Conservation (phyloP, 1,140 invertebrate genomes). For the Drosophila pandora region DNA sequence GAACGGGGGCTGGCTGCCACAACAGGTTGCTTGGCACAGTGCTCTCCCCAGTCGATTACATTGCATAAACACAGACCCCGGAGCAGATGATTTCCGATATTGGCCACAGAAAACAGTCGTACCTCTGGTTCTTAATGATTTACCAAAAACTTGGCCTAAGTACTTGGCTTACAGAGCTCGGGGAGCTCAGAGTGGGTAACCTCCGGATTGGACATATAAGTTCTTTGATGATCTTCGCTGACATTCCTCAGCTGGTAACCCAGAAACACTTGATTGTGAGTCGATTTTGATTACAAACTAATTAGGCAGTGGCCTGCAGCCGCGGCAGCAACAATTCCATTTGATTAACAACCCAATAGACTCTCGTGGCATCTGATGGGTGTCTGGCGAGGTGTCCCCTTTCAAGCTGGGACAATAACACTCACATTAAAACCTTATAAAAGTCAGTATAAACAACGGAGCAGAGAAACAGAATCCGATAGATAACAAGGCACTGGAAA, state of each 20-base stretch:
- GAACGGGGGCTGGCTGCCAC: conserved; percentile 52
- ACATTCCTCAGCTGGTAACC: no score
- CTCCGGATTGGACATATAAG: not conserved
- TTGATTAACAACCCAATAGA: conserved; percentile 56
- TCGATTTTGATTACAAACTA: conserved; percentile 72
- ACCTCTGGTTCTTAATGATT: conserved; percentile 19
- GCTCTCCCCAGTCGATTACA: conserved; percentile 60
- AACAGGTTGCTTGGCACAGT: conserved; percentile 63
- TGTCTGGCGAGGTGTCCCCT: conserved; percentile 51
- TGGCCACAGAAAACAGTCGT: conserved; percentile 51
- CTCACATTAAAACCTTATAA: conserved; percentile 78
- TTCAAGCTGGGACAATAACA: conserved; percentile 61
- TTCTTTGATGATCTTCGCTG: not conserved
- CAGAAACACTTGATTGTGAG: conserved; percentile 37
- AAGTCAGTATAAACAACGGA: conserved; percentile 52
- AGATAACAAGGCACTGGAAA: conserved; percentile 56
- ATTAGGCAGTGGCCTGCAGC: conserved; percentile 47
- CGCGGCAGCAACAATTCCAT: conserved; percentile 37
- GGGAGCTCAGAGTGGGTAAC: not conserved
- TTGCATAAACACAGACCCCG: conserved; percentile 70
- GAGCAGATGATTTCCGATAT: conserved; percentile 46
- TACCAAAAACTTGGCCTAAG: not conserved
- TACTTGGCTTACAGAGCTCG: conserved; percentile 16
- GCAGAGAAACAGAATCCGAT: conserved; percentile 50
- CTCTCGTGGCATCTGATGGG: conserved; percentile 8